Conservation (phyloP, 92 coral and sea anemone species). For the Umimayanthus kanabou region DNA sequence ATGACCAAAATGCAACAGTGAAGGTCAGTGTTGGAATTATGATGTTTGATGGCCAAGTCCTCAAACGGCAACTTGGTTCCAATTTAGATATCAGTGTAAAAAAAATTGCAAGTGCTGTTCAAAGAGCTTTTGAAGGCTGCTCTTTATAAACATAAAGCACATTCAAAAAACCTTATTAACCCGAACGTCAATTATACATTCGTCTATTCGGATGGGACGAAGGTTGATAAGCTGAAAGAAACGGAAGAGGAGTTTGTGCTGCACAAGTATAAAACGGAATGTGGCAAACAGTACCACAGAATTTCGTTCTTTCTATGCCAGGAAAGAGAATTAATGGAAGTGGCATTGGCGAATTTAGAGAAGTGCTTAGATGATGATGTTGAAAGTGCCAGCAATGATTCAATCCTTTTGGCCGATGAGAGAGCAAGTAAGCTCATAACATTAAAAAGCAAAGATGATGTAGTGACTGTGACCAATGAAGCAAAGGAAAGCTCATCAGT, state of each 20-base stretch:
- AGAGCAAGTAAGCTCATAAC: background rate
- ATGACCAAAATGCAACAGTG: background rate
- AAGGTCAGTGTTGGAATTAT: too few species aligned
- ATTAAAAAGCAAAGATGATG: background rate
- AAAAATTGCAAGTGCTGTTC: background rate
- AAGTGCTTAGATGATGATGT: too few species aligned
- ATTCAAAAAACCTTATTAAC: slow-evolving; percentile 44
- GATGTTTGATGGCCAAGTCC: too few species aligned
- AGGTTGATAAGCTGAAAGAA: slow-evolving; percentile 52
- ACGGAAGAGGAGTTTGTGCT: slow-evolving; percentile 47
- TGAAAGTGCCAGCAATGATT: background rate
- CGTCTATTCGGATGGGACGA: slow-evolving; percentile 45
- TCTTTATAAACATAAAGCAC: slow-evolving; percentile 45
- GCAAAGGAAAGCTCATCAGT: background rate
- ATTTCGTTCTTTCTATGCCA: too few species aligned
- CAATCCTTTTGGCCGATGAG: background rate
- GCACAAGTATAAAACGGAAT: too few species aligned
- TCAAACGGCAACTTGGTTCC: too few species aligned
- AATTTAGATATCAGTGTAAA: background rate
- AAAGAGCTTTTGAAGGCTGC: slow-evolving; percentile 14
- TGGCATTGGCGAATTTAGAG: too few species aligned
- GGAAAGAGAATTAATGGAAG: too few species aligned
- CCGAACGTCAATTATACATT: slow-evolving; percentile 31
- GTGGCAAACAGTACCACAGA: too few species aligned
- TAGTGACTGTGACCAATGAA: background rate